A percentile compares a stretch with the other conserved stretches of the same genome.
Conservation (phyloP, 2,888 invertebrate species). For the Syrista parreyssii region DNA sequence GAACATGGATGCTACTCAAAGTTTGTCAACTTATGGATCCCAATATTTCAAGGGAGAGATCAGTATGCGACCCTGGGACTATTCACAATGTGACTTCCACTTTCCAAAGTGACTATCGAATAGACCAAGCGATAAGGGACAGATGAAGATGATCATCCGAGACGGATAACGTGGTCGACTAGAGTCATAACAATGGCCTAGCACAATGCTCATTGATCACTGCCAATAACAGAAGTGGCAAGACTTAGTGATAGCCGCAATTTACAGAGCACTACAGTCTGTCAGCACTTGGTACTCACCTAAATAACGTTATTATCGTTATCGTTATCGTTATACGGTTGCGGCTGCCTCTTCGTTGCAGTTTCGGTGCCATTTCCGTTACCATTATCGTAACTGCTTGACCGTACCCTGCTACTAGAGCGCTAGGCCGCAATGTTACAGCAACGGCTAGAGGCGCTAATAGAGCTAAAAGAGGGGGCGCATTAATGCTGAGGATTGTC, state of each 20-base stretch:
- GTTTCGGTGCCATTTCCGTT: neutral
- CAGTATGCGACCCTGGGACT: neutral
- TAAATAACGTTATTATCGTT: conserved; percentile 34
- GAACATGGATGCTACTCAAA: neutral
- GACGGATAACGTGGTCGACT: neutral
- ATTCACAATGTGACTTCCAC: neutral
- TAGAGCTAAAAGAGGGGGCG: conserved; percentile 4
- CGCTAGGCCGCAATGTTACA: neutral
- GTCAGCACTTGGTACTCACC: conserved; percentile 8
- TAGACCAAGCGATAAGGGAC: neutral
- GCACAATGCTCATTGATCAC: neutral
- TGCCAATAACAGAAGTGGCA: neutral
- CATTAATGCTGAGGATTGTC: conserved; percentile 48
- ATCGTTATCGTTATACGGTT: conserved; percentile 15
- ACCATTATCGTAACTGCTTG: neutral
- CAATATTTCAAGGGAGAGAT: neutral
- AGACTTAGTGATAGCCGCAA: neutral
- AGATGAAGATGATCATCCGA: neutral
- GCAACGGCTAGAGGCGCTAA: neutral
- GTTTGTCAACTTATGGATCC: neutral
- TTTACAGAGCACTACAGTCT: neutral
- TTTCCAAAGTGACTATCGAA: neutral
- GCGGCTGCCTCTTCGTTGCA: neutral
- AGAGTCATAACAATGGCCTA: neutral
- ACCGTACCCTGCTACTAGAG: neutral